Conservation (phyloP, 2,888 invertebrate genomes). For the Cecidostiba fungosa region DNA sequence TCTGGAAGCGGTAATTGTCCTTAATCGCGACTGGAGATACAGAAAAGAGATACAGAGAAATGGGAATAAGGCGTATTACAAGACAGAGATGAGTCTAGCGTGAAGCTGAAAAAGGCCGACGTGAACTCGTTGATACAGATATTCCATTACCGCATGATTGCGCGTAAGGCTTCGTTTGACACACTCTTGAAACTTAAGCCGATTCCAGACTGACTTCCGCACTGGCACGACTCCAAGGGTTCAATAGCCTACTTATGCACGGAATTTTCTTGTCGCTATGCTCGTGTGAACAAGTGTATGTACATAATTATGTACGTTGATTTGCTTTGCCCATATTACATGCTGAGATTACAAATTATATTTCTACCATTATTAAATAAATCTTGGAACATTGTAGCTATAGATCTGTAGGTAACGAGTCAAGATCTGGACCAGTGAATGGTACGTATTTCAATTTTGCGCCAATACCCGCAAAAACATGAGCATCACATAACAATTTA, state of each 20-base stretch:
- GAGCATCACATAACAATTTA: too few species aligned
- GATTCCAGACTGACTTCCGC: slow-evolving; percentile 71
- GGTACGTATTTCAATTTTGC: too few species aligned
- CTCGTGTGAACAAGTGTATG: slow-evolving; percentile 7
- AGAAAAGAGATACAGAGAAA: background rate
- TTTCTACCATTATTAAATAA: too few species aligned
- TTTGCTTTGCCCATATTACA: too few species aligned
- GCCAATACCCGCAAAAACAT: too few species aligned
- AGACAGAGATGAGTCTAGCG: background rate
- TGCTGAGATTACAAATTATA: too few species aligned
- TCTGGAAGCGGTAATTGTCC: slow-evolving; percentile 58
- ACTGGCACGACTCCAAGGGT: slow-evolving; percentile 62
- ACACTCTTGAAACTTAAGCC: slow-evolving; percentile 74
- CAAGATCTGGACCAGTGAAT: too few species aligned
- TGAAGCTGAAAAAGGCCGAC: slow-evolving; percentile 29
- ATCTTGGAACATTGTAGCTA: too few species aligned
- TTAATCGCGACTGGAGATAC: slow-evolving; percentile 45
- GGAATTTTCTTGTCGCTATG: slow-evolving; percentile 9
- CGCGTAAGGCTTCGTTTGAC: slow-evolving; percentile 74
- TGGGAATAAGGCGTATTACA: background rate
- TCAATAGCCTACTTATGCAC: slow-evolving; percentile 65
- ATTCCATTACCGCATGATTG: slow-evolving; percentile 67
- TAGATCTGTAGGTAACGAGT: too few species aligned
- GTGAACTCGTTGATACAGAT: slow-evolving; percentile 60
- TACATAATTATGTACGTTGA: too few species aligned